These are phyloP conservation scores for Distichodus sexfasciatus DNA, from an alignment of 2,797 vertebrate species.

Conservation along the genomic window DNA sequence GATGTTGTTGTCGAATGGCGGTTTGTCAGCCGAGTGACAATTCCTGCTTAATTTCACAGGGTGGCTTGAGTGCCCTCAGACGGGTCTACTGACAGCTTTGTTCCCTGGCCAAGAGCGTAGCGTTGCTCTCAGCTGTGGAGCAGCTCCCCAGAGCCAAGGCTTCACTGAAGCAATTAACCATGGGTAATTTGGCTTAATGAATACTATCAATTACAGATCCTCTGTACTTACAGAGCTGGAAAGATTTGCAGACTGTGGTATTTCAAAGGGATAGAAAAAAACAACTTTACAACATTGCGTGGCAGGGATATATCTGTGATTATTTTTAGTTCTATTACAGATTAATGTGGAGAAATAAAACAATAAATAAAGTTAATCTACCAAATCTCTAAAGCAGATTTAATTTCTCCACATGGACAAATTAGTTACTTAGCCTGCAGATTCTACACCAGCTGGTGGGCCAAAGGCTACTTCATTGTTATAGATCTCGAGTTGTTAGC, in stretches of 20 bases:
- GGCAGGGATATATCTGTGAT: background rate
- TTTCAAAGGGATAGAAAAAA: conserved; percentile 31
- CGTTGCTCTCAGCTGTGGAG: conserved; percentile 63
- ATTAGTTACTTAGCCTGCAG: background rate
- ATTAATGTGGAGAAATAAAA: conserved; percentile 34
- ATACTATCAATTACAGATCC: conserved; percentile 70
- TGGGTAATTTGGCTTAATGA: conserved; percentile 72
- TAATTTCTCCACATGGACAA: conserved; percentile 20
- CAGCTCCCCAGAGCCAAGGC: conserved; percentile 63
- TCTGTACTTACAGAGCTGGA: conserved; percentile 48
- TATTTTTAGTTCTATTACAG: conserved; percentile 29
- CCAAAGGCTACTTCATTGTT: background rate
- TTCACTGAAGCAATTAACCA: conserved; percentile 74
- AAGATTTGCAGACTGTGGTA: conserved; percentile 49
- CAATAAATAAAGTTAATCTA: conserved; percentile 12
- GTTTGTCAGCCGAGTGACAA: conserved; percentile 66
- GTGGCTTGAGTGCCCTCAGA: conserved; percentile 43
- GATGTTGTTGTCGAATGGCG: conserved; percentile 69
- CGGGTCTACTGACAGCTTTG: conserved; percentile 65
- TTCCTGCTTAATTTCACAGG: conserved; percentile 59
- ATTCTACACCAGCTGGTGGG: conserved; percentile 3
- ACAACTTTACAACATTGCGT: conserved; percentile 11
- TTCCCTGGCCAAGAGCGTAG: conserved; percentile 63
- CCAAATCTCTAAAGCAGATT: conserved; percentile 6
- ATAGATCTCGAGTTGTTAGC: background rate